Conservation (phyloP, 92 coral and sea anemone species). For the Desmophyllum pertusum region DNA sequence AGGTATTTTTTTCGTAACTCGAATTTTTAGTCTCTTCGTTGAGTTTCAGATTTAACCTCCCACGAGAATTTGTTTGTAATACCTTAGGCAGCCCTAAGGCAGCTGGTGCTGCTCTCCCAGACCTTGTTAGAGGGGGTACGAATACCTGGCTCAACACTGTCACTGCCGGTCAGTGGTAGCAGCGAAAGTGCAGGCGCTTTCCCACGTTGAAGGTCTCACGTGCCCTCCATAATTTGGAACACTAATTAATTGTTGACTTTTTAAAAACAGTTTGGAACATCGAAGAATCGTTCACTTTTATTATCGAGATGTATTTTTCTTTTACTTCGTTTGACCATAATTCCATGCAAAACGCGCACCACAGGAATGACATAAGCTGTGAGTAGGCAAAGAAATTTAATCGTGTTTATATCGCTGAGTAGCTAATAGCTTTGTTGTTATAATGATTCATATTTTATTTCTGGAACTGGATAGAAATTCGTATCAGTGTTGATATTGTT, state of each 20-base stretch:
- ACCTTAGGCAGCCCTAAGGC: too few relatives aligned
- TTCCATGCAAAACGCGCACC: neutral
- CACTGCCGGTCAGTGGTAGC: slow-evolving; percentile 44
- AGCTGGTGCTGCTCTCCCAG: neutral
- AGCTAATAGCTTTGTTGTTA: neutral
- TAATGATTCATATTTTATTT: neutral
- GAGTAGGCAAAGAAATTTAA: slow-evolving; percentile 4
- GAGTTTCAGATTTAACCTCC: neutral
- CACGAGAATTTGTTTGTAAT: neutral
- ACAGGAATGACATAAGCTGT: neutral
- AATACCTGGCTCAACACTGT: neutral
- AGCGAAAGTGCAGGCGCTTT: slow-evolving; percentile 39
- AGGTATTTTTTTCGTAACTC: neutral
- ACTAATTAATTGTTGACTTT: neutral
- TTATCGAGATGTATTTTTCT: neutral
- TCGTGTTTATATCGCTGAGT: neutral
- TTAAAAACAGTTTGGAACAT: neutral
- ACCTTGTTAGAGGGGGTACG: neutral
- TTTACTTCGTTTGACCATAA: neutral
- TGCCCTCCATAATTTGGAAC: neutral
- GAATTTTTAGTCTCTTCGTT: neutral
- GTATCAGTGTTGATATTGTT: neutral
- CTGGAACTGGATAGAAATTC: neutral
- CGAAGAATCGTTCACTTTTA: neutral
- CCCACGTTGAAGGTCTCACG: slow-evolving; percentile 6